A percentile compares a stretch with the other conserved stretches of the same genome.
Conservation (phyloP, 1,140 invertebrate species). For the Argopecten irradians region DNA sequence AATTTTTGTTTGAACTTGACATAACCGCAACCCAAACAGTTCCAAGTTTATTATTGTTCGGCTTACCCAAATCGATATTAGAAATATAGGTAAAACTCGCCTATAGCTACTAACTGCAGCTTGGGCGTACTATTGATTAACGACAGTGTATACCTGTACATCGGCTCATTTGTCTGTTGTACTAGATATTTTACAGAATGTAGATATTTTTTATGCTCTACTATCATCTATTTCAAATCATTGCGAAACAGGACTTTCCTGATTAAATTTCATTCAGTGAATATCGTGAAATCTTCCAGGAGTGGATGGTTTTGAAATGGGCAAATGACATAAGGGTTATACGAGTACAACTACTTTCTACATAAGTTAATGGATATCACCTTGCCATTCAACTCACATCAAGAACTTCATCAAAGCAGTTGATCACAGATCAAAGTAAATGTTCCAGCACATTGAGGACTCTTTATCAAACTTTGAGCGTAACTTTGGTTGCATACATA, state of each 20-base stretch:
- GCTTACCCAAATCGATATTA: not conserved
- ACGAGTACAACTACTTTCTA: too few species aligned
- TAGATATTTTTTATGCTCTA: not conserved
- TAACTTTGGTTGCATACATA: too few species aligned
- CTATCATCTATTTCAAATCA: not conserved
- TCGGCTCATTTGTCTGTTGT: not conserved
- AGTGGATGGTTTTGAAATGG: too few species aligned
- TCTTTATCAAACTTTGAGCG: too few species aligned
- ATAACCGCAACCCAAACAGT: not conserved
- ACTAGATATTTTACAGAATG: not conserved
- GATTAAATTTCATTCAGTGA: not conserved
- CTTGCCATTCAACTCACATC: too few species aligned
- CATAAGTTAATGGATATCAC: too few species aligned
- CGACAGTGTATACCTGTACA: not conserved
- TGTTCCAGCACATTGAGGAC: too few species aligned
- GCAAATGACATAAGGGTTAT: too few species aligned
- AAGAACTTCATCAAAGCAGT: too few species aligned
- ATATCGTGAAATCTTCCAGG: not conserved
- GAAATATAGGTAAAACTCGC: not conserved
- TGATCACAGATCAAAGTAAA: too few species aligned
- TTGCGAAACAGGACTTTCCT: not conserved
- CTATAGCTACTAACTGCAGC: not conserved
- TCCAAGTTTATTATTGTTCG: not conserved
- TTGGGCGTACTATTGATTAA: not conserved
- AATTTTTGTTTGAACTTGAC: slow-evolving; percentile 11